Conservation (phyloP, 2,113 vertebrate species). For the Mastomys natalensis region DNA sequence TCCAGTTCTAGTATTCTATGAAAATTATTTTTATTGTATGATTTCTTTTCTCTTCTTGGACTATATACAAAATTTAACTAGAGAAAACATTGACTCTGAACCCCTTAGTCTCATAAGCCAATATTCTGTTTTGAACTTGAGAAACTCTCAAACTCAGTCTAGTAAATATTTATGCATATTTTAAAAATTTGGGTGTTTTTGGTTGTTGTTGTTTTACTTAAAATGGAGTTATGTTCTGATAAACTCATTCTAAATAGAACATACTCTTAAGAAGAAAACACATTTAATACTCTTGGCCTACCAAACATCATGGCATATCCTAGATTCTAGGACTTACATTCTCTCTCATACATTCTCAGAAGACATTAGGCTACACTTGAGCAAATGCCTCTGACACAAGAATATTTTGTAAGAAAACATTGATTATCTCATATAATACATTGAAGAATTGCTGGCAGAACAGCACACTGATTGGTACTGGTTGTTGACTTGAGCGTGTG, state of each 20-base stretch:
- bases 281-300: background rate
- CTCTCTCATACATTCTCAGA: background rate
- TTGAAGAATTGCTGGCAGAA: background rate
- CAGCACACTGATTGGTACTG: background rate
- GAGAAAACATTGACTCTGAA: background rate
- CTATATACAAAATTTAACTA: background rate
- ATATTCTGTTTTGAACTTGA: conserved; percentile 16
- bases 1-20: background rate
- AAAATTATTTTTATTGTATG: background rate
- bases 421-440: background rate
- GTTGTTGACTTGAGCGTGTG: background rate
- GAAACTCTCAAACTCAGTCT: background rate
- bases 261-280: background rate
- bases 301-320: background rate
- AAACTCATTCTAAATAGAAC: background rate
- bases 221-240: background rate
- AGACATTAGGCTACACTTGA: background rate
- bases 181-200: no score
- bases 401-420: background rate
- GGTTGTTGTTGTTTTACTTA: background rate
- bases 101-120: background rate
- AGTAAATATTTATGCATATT: background rate
- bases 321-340: background rate
- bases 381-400: background rate
- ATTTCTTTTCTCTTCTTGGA: conserved; percentile 9